Evolutionary conservation across 2,888 invertebrate genomes (phyloP), one percentile per base, ranked within the genome.

Genomic region (Alloplasta piceator): DNA sequence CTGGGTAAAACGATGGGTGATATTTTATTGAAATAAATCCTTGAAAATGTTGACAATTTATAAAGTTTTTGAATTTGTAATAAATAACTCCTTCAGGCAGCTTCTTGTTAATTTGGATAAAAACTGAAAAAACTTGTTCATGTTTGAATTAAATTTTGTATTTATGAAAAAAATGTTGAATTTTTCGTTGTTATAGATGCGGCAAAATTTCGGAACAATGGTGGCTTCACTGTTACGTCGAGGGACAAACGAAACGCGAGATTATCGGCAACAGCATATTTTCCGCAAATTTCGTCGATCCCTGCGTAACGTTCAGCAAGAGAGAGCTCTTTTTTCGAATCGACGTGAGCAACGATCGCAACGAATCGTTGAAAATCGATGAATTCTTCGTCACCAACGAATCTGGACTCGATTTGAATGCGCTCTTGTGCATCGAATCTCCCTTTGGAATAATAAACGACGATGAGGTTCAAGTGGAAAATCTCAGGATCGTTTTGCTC

Each of bases 281-380:
- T 64, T 89, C 89, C 48, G 94, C 94, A 0, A 94, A 93, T 77
- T 95, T 95, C 86, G 93, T 94, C 0, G 94, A 94, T 84, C 95
- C 95, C 0, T 92, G 92, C 86, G 92, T 95, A 61, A 91, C 93
- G 80, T 89, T 95, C 41, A 93, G 93, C 9, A 93, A 94, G 56
- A 86, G 88, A 5, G 86, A 92, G 61, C 84, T 95, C 61, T 89
- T 92, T 5, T 94, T 95, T 86, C 93, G 92, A 78, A 92, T 93
- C 85, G 93, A 94, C 86, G 91, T 92, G 78, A 93, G 93, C 1
- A 92, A 93, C 0, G 92, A 93, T 43, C 93, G 91, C 68, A 92
- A 93, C 87, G 91, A 88, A 78, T 92, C 93, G 80, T 88, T 93
- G 78, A 93, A 67, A 38, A 72, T 78, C 72, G 95, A 95, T 88